A percentile compares a stretch with the other conserved stretches of the same genome.
phyloP scores from a whole-genome alignment of 1,140 invertebrate species.

The Homalodisca vitripennis region DNA sequence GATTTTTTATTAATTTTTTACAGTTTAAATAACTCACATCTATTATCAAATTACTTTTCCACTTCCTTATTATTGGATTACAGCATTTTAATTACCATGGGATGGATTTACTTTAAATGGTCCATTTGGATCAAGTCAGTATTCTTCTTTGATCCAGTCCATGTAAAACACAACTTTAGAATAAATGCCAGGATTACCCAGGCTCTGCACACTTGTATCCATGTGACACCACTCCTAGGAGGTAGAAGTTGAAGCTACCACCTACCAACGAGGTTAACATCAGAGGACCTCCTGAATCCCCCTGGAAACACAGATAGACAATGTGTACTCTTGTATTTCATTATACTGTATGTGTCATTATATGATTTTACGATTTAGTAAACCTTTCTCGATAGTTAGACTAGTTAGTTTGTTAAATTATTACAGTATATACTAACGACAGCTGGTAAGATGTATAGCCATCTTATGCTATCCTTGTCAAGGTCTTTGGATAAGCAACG shows the following conservation, averaged over 20 bases:
- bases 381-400: neutral
- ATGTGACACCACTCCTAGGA: slow-evolving; percentile 73
- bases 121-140: no score
- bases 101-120: no score
- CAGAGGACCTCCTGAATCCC: slow-evolving; percentile 82
- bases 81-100: no score
- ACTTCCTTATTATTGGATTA: no score
- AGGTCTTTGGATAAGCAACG: neutral
- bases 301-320: slow-evolving; percentile 51
- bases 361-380: neutral
- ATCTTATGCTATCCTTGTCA: neutral
- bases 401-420: neutral
- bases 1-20: no score
- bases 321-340: neutral
- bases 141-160: slow-evolving; percentile 56
- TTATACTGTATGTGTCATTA: neutral
- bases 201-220: slow-evolving; percentile 70
- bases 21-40: no score
- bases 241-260: slow-evolving; percentile 50
- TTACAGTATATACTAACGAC: neutral
- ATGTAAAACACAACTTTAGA: slow-evolving; percentile 64
- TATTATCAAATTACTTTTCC: no score
- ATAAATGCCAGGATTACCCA: slow-evolving; percentile 75
- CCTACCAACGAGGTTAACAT: slow-evolving; percentile 56
- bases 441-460: neutral